Conservation (phyloP, 2,797 vertebrate species). For the Spondyliosoma cantharus region DNA sequence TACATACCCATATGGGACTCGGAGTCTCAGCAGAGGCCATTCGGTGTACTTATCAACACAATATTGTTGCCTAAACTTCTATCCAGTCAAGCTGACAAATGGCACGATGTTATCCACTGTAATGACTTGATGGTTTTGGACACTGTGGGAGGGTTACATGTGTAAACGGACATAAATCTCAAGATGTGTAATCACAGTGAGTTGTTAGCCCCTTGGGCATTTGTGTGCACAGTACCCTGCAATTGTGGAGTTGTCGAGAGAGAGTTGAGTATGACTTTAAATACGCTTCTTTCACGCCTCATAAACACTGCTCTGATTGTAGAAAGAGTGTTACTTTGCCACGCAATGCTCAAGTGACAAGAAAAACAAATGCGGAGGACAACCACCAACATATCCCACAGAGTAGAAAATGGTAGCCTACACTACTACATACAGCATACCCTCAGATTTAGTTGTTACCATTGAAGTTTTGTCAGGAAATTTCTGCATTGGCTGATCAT, state of each 20-base stretch:
- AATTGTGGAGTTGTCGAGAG: conserved; percentile 30
- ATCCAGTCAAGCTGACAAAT: conserved; percentile 23
- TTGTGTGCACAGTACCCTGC: conserved; percentile 18
- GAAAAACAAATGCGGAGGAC: neutral
- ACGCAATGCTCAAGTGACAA: neutral
- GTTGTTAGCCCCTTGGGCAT: conserved; percentile 11
- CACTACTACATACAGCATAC: neutral
- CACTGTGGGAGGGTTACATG: conserved; percentile 10
- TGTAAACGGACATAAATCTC: conserved; percentile 47
- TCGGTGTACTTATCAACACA: conserved; percentile 4
- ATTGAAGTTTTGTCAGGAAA: neutral
- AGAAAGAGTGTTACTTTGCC: neutral
- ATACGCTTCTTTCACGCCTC: conserved; percentile 14
- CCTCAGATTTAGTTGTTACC: neutral
- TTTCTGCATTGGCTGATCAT: neutral
- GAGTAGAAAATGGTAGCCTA: too few species aligned
- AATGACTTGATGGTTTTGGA: conserved; percentile 42
- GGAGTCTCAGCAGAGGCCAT: conserved; percentile 20
- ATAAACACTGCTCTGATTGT: conserved; percentile 12
- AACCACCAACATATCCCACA: neutral
- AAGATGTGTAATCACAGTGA: conserved; percentile 38
- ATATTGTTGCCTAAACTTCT: conserved; percentile 19
- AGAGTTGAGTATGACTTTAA: conserved; percentile 9
- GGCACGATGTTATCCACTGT: conserved; percentile 10
- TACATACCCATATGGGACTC: conserved; percentile 27